Evolutionary conservation across 2,888 invertebrate species (phyloP).

Genomic region (Trissoscelio sp.): DNA sequence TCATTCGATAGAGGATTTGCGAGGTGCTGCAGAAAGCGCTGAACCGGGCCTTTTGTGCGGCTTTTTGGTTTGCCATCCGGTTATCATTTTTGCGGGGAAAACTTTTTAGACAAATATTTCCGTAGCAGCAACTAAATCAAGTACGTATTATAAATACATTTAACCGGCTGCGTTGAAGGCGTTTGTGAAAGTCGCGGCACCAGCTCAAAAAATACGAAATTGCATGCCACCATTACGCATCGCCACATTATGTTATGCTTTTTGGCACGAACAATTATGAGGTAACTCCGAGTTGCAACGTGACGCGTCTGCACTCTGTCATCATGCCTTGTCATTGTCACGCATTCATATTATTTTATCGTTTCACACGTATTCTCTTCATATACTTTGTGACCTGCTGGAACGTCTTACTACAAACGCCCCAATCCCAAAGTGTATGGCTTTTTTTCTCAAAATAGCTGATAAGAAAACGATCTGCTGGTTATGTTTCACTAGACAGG

Average conservation of each 20-base stretch:
- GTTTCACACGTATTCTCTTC: constrained; percentile 41
- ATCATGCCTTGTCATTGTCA: constrained; percentile 48
- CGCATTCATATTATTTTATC: constrained; percentile 47
- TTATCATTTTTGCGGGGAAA: not conserved
- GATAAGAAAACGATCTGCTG: constrained; percentile 44
- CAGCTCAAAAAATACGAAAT: constrained; percentile 36
- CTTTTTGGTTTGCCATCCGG: not conserved
- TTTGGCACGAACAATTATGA: constrained; percentile 50
- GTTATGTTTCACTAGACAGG: constrained; percentile 34
- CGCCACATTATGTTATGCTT: constrained; percentile 51
- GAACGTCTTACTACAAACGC: constrained; percentile 56
- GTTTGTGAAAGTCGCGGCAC: constrained; percentile 36
- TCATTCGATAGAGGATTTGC: too few relatives aligned
- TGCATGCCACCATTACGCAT: constrained; percentile 61
- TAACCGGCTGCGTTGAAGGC: constrained; percentile 19
- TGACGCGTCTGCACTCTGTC: constrained; percentile 41
- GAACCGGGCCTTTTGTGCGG: too few relatives aligned
- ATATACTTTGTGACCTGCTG: constrained; percentile 65
- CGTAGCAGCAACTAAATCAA: constrained; percentile 9
- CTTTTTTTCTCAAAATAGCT: constrained; percentile 50
- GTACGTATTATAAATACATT: constrained; percentile 8
- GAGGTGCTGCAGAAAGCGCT: too few relatives aligned
- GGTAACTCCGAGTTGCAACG: constrained; percentile 32
- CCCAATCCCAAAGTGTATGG: constrained; percentile 53
- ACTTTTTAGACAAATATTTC: constrained; percentile 24